A percentile compares a stretch with the other conserved stretches of the same genome.
phyloP scores from a whole-genome alignment of 2,113 vertebrate species.

The Bolborhynchus lineola region DNA sequence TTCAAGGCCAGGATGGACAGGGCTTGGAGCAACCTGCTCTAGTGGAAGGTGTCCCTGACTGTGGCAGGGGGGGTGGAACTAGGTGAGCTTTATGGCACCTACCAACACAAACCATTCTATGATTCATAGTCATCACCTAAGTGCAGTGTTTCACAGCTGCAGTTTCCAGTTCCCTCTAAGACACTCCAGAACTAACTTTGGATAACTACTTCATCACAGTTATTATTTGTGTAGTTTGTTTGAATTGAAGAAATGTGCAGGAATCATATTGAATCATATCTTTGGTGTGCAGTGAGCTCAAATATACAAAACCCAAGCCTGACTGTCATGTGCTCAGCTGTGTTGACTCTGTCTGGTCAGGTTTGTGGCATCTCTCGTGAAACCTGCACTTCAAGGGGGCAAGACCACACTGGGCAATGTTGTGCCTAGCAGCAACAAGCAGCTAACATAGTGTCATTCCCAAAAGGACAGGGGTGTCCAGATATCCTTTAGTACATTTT shows the following conservation, averaged over 20 bases:
- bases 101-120: background rate
- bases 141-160: background rate
- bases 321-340: accelerated
- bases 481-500: accelerated
- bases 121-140: background rate
- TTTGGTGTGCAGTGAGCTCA: background rate
- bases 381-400: background rate
- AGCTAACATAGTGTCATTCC: accelerated
- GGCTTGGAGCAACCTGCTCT: background rate
- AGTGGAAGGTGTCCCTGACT: background rate
- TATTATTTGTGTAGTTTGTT: accelerated
- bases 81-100: background rate
- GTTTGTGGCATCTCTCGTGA: too few relatives aligned
- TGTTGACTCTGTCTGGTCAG: background rate
- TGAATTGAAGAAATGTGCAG: background rate
- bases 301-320: accelerated
- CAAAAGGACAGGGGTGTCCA: background rate
- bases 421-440: background rate
- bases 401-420: accelerated
- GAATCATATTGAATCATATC: accelerated
- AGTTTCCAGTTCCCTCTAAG: background rate
- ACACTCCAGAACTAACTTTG: accelerated
- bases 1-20: background rate
- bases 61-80: background rate
- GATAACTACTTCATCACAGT: background rate